Evolutionary conservation across 2,888 invertebrate species (phyloP), one percentile per base, ranked within the genome.

Genomic region (Gari tellinella): DNA sequence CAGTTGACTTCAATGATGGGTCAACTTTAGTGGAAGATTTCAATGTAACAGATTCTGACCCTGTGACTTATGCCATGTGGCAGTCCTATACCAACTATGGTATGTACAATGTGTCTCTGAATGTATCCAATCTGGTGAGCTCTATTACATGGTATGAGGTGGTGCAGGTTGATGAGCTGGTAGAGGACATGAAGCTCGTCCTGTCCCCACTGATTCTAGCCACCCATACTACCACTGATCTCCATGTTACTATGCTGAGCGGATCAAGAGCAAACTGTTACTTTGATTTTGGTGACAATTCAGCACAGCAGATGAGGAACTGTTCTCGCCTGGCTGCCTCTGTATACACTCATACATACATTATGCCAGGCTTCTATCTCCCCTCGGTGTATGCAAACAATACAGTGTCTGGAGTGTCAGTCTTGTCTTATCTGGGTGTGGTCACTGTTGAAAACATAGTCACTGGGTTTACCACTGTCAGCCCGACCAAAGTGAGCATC

Each of bases 121-220:
- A 78, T 53, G 57, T 78, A 1, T 73, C 78, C 0, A 78, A 78
- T 40, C 57, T 74, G 12, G 78, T 78, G 12, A 74, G 68, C 55
- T 78, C 43, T 41, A 68, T 72, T 25, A 55, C 41, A 15, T 51
- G 66, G n/a, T 57, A 57, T 46, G 58, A 67, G 21, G 23, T 67
- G 14, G 55, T 78, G 14, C 64, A 78, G 46, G 65, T 70, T 7
- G 78, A 78, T 31, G 70, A 74, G 53, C 38, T 43, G 0, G 67
- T 78, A 15, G 48, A 57, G 41, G 41, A 65, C 31, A 38, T 78
- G 14, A 40, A 58, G 43, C 26, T 78, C 1, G 61, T 31, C 23
- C 58, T 67, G 2, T 17, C 41, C 37, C 62, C 67, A 5, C 17
- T 63, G 12, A 68, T 70, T 64, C 67, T 78, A 2, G 60, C 51